These are phyloP conservation scores for Netelia fuscicornis DNA, from an alignment of 2,888 invertebrate genomes.

Conservation along the genomic window DNA sequence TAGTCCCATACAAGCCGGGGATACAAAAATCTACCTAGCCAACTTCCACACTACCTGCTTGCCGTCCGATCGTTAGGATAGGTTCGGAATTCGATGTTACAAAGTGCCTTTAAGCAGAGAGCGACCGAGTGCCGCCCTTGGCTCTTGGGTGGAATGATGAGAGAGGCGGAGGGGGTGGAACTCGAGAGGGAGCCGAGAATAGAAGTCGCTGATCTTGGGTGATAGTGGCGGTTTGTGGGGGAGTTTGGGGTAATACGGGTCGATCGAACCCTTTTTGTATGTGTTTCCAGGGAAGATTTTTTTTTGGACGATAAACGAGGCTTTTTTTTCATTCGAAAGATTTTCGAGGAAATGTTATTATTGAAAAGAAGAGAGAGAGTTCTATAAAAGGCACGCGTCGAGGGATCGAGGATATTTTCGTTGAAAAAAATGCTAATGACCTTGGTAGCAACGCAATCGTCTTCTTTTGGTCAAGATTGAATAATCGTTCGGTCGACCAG, in stretches of 20 bases:
- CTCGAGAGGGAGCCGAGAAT: conserved; percentile 6
- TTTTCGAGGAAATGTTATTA: too few relatives aligned
- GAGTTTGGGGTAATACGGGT: conserved; percentile 13
- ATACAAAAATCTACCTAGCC: conserved; percentile 22
- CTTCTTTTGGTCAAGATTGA: conserved; percentile 10
- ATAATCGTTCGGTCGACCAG: conserved; percentile 38
- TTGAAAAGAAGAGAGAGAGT: too few relatives aligned
- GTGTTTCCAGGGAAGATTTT: too few relatives aligned
- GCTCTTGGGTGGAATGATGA: conserved; percentile 24
- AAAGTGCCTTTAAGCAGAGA: conserved; percentile 57
- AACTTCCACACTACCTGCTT: conserved; percentile 55
- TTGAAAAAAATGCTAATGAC: background rate
- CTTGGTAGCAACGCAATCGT: background rate
- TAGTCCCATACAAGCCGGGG: conserved; percentile 19
- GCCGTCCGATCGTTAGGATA: conserved; percentile 71
- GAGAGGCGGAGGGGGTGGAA: conserved; percentile 13
- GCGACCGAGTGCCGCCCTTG: conserved; percentile 8
- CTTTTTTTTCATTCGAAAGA: too few relatives aligned
- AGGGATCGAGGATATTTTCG: too few relatives aligned
- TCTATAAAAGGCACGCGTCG: too few relatives aligned
- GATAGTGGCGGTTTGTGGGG: background rate
- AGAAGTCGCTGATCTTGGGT: conserved; percentile 25
- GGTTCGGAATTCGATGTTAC: conserved; percentile 70
- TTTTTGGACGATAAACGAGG: too few relatives aligned
- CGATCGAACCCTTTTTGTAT: background rate